These are phyloP conservation scores for Acanthisitta chloris DNA, from an alignment of 2,113 vertebrate species.

Conservation along the genomic window DNA sequence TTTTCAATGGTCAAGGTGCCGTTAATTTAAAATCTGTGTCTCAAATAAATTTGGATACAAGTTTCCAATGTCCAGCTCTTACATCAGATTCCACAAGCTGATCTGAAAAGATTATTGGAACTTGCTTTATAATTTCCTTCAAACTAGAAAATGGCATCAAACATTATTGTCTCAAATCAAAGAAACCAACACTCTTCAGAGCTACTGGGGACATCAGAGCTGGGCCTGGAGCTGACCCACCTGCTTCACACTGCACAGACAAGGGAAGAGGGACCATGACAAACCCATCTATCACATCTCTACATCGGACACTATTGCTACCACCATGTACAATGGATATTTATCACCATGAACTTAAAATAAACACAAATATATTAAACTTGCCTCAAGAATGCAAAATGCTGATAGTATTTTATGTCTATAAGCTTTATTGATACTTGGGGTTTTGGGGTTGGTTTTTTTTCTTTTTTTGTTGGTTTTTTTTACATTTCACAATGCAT, in stretches of 20 bases:
- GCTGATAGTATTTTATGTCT: slow-evolving; percentile 67
- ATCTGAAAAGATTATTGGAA: neutral
- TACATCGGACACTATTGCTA: neutral
- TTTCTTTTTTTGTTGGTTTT: slow-evolving; percentile 54
- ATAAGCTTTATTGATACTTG: slow-evolving; percentile 97
- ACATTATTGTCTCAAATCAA: neutral
- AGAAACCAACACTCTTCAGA: neutral
- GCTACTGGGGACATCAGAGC: neutral
- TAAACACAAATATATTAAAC: neutral
- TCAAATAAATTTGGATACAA: slow-evolving; percentile 60
- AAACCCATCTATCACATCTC: neutral
- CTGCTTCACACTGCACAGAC: neutral
- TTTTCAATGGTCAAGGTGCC: slow-evolving; percentile 66
- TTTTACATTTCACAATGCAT: slow-evolving; percentile 98
- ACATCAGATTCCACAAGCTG: neutral
- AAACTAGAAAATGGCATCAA: neutral
- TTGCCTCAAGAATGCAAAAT: slow-evolving; percentile 53
- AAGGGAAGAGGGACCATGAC: neutral
- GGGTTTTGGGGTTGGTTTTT: slow-evolving; percentile 41
- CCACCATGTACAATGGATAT: neutral
- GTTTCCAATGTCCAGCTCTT: neutral
- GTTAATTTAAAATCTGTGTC: slow-evolving; percentile 38
- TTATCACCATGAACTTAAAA: neutral
- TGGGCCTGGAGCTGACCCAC: neutral
- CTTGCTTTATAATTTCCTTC: neutral